Percentiles rank a stretch among this genome's conserved stretches.
Evolutionary conservation across 2,113 vertebrate species (phyloP).

Genomic region (Syngnathus scovelli): DNA sequence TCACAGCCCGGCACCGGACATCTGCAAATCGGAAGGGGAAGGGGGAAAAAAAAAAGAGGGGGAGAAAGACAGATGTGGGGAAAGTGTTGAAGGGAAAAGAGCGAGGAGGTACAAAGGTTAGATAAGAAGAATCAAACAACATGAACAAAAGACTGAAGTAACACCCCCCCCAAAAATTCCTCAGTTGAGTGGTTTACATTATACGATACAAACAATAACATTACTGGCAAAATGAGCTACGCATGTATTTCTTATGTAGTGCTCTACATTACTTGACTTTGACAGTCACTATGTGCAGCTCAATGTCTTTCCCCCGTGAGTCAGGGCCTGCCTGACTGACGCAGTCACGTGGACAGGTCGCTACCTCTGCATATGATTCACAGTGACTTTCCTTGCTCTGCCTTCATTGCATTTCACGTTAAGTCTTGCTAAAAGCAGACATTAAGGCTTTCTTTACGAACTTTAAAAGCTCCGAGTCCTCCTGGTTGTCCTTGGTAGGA

Average conservation of each 20-base stretch:
- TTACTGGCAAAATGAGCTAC: constrained; percentile 26
- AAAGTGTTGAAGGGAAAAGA: constrained; percentile 6
- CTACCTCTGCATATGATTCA: constrained; percentile 44
- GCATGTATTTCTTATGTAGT: constrained; percentile 49
- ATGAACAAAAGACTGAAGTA: constrained; percentile 12
- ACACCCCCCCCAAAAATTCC: constrained; percentile 22
- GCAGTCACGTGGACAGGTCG: constrained; percentile 40
- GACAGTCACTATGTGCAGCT: constrained; percentile 53
- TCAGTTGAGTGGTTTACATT: constrained; percentile 17
- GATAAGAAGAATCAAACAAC: constrained; percentile 7
- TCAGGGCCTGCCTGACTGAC: constrained; percentile 23
- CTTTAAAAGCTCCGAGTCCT: constrained; percentile 99
- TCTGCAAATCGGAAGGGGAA: constrained; percentile 56
- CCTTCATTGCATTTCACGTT: constrained; percentile 49
- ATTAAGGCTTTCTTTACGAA: constrained; percentile 79
- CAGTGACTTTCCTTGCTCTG: constrained; percentile 40
- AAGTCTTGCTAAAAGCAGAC: constrained; percentile 66
- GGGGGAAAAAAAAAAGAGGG: neutral
- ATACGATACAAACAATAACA: constrained; percentile 15
- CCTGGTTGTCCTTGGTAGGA: constrained; percentile 96
- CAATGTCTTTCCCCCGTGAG: constrained; percentile 47
- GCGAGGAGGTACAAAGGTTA: constrained; percentile 10
- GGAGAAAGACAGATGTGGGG: neutral
- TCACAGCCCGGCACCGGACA: constrained; percentile 95
- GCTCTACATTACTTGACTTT: constrained; percentile 50